These are phyloP conservation scores for Phrynocephalus versicolor DNA, from an alignment of 2,113 vertebrate genomes.

Conservation along the genomic window DNA sequence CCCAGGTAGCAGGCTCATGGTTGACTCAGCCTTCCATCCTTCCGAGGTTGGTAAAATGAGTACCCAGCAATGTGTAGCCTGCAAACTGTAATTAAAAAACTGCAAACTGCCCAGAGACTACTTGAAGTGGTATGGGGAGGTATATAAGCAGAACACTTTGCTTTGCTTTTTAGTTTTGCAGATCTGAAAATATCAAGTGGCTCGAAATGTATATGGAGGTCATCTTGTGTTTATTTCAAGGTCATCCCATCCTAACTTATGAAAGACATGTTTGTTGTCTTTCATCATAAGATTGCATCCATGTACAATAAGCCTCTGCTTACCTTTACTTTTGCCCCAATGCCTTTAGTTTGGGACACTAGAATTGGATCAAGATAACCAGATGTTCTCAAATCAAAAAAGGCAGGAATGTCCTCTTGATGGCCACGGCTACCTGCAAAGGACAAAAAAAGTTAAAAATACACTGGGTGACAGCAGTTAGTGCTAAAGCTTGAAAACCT, in stretches of 20 bases:
- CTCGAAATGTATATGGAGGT: neutral
- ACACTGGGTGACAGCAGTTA: neutral
- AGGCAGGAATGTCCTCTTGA: constrained; percentile 77
- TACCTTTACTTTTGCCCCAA: constrained; percentile 89
- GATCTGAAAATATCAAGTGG: neutral
- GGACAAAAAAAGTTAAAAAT: neutral
- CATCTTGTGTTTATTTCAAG: neutral
- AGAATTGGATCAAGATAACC: constrained; percentile 86
- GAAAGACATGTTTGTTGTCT: neutral
- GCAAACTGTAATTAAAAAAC: no score
- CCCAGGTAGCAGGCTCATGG: no score
- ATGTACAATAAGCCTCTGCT: neutral
- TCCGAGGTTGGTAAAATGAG: no score
- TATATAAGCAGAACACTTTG: no score
- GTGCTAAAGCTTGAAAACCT: neutral
- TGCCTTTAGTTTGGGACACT: constrained; percentile 84
- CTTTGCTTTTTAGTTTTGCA: no score
- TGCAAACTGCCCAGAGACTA: no score
- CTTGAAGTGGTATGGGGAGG: no score
- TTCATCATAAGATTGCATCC: no score
- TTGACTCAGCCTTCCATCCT: no score
- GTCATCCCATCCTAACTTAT: neutral
- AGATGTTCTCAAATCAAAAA: constrained; percentile 85
- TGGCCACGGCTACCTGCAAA: constrained; percentile 76
- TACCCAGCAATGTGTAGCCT: no score